A percentile compares a stretch with the other conserved stretches of the same genome.
Conservation (phyloP, 2,797 vertebrate genomes). For the Enteromius paludinosus region DNA sequence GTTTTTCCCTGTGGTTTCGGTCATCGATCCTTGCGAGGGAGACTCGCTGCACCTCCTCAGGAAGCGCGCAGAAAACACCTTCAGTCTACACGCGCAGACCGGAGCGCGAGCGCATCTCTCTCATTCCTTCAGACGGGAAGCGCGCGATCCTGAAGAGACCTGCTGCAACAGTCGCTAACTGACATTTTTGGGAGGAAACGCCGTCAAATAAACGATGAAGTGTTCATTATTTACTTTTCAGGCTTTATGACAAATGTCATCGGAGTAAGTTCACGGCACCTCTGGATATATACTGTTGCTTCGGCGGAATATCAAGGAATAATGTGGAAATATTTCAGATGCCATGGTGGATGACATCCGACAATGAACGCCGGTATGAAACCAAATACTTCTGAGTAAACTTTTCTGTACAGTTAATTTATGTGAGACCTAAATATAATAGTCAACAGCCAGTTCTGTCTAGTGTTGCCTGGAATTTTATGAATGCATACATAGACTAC, state of each 20-base stretch:
- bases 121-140: constrained; percentile 63
- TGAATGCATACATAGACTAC: background rate
- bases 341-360: constrained; percentile 76
- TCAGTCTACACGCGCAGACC: constrained; percentile 67
- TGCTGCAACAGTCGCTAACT: constrained; percentile 46
- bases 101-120: constrained; percentile 65
- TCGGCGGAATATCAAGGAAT: constrained; percentile 47
- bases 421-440: background rate
- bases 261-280: constrained; percentile 69
- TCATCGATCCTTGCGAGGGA: constrained; percentile 61
- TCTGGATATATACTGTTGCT: constrained; percentile 57
- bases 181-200: constrained; percentile 24
- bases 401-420: constrained; percentile 8
- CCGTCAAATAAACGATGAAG: constrained; percentile 11
- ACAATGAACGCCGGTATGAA: constrained; percentile 79
- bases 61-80: constrained; percentile 78
- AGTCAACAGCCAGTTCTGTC: background rate
- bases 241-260: constrained; percentile 42
- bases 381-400: background rate
- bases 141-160: constrained; percentile 57
- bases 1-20: constrained; percentile 55
- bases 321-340: constrained; percentile 68
- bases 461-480: background rate
- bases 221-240: constrained; percentile 9
- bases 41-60: constrained; percentile 74